Conservation (phyloP, 2,113 vertebrate species). For the Galemys pyrenaicus region DNA sequence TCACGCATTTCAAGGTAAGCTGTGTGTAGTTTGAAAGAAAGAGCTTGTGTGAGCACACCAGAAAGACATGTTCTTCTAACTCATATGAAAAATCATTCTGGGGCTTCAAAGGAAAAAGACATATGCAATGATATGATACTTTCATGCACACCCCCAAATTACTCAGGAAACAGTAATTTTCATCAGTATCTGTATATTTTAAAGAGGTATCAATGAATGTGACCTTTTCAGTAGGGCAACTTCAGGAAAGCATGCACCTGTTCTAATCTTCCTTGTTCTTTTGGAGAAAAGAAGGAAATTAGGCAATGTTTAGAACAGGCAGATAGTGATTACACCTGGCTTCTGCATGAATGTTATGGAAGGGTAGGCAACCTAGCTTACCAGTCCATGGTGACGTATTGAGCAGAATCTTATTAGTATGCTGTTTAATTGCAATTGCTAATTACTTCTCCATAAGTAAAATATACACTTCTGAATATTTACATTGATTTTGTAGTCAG, state of each 20-base stretch:
- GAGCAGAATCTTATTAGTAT: neutral
- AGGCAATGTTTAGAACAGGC: neutral
- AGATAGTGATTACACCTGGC: neutral
- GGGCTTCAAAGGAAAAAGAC: conserved; percentile 67
- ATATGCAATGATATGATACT: conserved; percentile 49
- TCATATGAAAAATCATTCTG: conserved; percentile 48
- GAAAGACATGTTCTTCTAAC: neutral
- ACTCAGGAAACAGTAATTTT: conserved; percentile 63
- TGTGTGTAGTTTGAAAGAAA: conserved; percentile 41
- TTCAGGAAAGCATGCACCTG: conserved; percentile 6
- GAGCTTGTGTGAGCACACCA: conserved; percentile 54
- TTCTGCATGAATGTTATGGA: neutral
- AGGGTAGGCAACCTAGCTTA: neutral
- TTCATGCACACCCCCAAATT: conserved; percentile 29
- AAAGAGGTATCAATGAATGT: conserved; percentile 40
- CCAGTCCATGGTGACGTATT: neutral
- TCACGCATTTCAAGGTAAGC: conserved; percentile 35
- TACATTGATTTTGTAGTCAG: neutral
- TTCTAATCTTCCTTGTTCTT: neutral
- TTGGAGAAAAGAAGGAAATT: conserved; percentile 6
- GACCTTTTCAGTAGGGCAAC: conserved; percentile 8
- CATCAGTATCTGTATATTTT: conserved; percentile 14
- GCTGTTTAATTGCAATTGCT: neutral
- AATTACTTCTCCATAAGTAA: neutral
- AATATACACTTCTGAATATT: neutral